Percentiles rank a stretch among this genome's conserved stretches.
Evolutionary conservation across 2,113 vertebrate species (phyloP).

Genomic region (Rhabdomys dilectus): DNA sequence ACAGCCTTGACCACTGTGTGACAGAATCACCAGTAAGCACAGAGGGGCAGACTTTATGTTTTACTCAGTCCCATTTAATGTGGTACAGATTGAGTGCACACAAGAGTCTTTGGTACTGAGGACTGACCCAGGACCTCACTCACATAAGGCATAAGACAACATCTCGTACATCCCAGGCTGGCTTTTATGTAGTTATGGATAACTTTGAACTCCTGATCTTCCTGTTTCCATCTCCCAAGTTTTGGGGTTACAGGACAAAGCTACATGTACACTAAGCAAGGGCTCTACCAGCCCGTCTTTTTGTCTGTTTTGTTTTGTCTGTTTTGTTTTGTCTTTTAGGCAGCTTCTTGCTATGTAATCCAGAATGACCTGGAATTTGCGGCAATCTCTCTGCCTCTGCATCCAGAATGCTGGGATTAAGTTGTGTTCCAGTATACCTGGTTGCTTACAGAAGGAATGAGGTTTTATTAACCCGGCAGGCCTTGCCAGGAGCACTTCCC

Average conservation of each 20-base stretch:
- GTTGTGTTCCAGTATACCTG: background rate
- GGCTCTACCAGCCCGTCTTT: too few species aligned
- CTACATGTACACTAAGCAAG: too few species aligned
- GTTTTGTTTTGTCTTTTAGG: background rate
- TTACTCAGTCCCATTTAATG: background rate
- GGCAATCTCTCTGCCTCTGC: background rate
- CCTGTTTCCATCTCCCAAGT: background rate
- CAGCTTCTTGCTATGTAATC: background rate
- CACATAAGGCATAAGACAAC: background rate
- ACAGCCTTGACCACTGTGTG: background rate
- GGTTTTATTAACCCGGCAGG: background rate
- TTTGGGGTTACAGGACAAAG: background rate
- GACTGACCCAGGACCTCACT: background rate
- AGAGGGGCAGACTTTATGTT: background rate
- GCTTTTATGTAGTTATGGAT: background rate
- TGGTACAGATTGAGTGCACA: background rate
- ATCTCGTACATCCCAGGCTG: background rate
- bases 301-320: too few species aligned
- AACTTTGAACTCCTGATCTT: background rate
- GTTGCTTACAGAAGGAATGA: background rate
- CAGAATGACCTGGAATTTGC: background rate
- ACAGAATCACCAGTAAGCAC: background rate
- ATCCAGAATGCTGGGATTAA: background rate
- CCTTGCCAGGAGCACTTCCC: background rate
- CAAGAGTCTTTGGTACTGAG: background rate